Evolutionary conservation across 2,888 invertebrate genomes (phyloP).

Genomic region (Scaeva pyrastri): DNA sequence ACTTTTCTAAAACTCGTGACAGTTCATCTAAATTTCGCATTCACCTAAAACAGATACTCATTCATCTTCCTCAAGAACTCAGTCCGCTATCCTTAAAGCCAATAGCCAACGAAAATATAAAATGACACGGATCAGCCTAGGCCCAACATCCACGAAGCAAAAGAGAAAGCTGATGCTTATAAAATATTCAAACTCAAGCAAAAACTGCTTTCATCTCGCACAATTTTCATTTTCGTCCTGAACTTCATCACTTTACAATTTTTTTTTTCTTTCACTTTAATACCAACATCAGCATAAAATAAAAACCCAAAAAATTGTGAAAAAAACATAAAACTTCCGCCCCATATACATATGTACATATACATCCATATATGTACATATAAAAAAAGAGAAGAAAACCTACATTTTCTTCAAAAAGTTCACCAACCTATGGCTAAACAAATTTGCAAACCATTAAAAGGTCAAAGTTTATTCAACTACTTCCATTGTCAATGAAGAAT

Average conservation of each 20-base stretch:
- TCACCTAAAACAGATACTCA: background rate
- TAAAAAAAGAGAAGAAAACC: slow-evolving; percentile 34
- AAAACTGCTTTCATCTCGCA: slow-evolving; percentile 21
- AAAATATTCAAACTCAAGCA: slow-evolving; percentile 22
- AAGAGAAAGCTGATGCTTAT: slow-evolving; percentile 34
- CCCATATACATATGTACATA: background rate
- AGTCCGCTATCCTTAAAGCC: background rate
- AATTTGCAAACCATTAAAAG: slow-evolving; percentile 74
- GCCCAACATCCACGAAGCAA: background rate
- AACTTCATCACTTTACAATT: slow-evolving; percentile 19
- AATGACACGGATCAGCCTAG: background rate
- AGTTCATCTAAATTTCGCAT: background rate
- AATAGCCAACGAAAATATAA: background rate
- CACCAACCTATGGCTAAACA: slow-evolving; percentile 68
- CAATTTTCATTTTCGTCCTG: slow-evolving; percentile 18
- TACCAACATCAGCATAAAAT: slow-evolving; percentile 16
- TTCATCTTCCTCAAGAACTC: background rate
- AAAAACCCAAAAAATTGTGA: background rate
- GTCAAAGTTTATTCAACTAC: slow-evolving; percentile 68
- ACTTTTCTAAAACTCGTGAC: background rate
- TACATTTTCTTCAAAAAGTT: slow-evolving; percentile 50
- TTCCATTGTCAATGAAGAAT: slow-evolving; percentile 48
- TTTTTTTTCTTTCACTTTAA: slow-evolving; percentile 11
- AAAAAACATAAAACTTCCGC: slow-evolving; percentile 11
- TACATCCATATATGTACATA: too few species aligned